Evolutionary conservation across 2,888 invertebrate species (phyloP).

Genomic region (Amphipyra tragopoginis): DNA sequence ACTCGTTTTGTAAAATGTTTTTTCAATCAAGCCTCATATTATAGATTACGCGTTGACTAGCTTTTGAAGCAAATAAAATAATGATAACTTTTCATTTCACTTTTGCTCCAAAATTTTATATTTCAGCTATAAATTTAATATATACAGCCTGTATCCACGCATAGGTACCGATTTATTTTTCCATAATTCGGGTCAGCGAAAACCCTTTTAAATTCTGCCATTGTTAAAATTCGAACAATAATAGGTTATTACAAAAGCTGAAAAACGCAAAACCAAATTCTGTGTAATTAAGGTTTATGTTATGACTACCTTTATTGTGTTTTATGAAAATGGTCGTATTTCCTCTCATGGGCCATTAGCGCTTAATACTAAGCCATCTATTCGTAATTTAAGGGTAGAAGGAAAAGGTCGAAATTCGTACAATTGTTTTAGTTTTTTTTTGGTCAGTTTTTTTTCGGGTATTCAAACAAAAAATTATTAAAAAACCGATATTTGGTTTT

Average conservation of each 20-base stretch:
- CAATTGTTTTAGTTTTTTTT: slow-evolving; percentile 7
- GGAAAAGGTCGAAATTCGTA: neutral
- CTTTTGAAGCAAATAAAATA: no score
- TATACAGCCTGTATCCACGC: no score
- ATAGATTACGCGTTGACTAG: no score
- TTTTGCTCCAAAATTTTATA: no score
- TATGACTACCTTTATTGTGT: slow-evolving; percentile 34
- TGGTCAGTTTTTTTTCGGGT: neutral
- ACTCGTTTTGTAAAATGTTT: no score
- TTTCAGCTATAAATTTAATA: no score
- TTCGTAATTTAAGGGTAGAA: slow-evolving; percentile 33
- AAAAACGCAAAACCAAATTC: slow-evolving; percentile 43
- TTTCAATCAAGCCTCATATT: no score
- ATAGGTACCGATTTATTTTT: neutral
- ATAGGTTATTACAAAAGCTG: slow-evolving; percentile 36
- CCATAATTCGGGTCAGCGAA: neutral
- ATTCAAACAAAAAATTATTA: no score
- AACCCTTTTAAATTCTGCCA: slow-evolving; percentile 18
- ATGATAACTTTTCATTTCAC: no score
- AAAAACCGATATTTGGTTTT: no score
- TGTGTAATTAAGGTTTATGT: slow-evolving; percentile 39
- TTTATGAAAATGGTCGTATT: slow-evolving; percentile 26
- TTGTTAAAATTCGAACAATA: slow-evolving; percentile 32
- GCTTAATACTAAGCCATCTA: slow-evolving; percentile 23
- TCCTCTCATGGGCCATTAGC: slow-evolving; percentile 40